A percentile compares a stretch with the other conserved stretches of the same genome.
Evolutionary conservation across 2,888 invertebrate genomes (phyloP).

Genomic region (Temnothorax unifasciatus): DNA sequence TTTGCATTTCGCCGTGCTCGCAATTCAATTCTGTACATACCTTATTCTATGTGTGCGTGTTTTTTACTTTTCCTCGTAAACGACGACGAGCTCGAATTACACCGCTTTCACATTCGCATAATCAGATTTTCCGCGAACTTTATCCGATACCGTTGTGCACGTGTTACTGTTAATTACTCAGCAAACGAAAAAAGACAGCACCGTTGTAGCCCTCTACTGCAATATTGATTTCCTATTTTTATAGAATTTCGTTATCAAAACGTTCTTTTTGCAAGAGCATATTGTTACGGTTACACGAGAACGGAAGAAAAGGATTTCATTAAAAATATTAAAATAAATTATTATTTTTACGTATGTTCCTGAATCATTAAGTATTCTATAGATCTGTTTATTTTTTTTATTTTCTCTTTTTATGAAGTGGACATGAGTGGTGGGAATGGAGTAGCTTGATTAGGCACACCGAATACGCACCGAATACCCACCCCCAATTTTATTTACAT

Average conservation of each 20-base stretch:
- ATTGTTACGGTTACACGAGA: neutral
- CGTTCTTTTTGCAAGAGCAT: neutral
- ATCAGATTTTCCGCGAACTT: conserved; percentile 36
- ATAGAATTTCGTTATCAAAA: conserved; percentile 20
- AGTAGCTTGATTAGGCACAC: too few species aligned
- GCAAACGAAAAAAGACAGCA: neutral
- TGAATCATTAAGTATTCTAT: neutral
- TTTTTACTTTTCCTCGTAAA: conserved; percentile 28
- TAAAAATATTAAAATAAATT: conserved; percentile 19
- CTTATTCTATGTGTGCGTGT: neutral
- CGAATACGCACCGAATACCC: too few species aligned
- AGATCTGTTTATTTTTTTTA: neutral
- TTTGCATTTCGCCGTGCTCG: conserved; percentile 45
- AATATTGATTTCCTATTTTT: conserved; percentile 43
- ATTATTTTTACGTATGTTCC: neutral
- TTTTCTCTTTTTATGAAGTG: neutral
- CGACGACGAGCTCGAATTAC: conserved; percentile 38
- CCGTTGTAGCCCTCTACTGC: neutral
- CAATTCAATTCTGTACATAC: conserved; percentile 38
- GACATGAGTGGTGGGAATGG: too few species aligned
- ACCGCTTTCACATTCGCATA: conserved; percentile 37
- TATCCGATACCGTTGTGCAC: neutral
- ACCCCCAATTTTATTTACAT: too few species aligned
- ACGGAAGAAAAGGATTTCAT: neutral
- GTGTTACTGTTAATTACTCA: neutral